Base-by-base conservation (phyloP, 2,113 vertebrate species). In the Dromiciops gliroides region DNA sequence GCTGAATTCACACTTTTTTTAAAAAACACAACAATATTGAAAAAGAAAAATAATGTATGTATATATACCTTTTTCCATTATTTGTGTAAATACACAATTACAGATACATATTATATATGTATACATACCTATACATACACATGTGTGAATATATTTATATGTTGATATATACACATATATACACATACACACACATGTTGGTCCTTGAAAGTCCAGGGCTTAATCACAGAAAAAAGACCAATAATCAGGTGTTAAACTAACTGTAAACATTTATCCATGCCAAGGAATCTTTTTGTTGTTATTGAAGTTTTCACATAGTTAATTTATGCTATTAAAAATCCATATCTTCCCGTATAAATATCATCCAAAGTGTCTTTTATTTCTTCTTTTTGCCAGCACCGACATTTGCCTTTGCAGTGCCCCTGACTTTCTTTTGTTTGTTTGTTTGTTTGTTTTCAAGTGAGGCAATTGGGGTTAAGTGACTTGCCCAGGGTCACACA, bases 1-100 rank as follows among this genome's bases (percentile, higher is more conserved):
- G 25, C 93, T 94, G 93, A 94, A 53, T 7, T 89, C 9, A 22
- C 3, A n/a, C 92, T 47, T 89, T 51, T 50, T 92, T 96, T 90
- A 12, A 91, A 92, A 48, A 95, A 1, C 31, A 28, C 51, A 91
- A 53, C 44, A 31, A 67, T 67, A 37, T 31, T 67, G 56, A 67
- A 12, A 10, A 67, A 67, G 11, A 67, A 67, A 8, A 67, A 53
- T 25, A 53, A 31, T 37, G 53, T 56, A 12, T 67, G 28, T 67
- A 31, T 12, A 14, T 12, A 60, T 3, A 60, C 28, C 8, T 23
- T 53, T 53, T 53, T 8, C 28, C 14, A 37, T 67, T 67, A 12
- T 67, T 67, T 67, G 12, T 53, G 9, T 53, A 53, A 67, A 67
- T 83, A 44, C 16, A 44, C 16, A n/a, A 75, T 83, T 83, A 22